These are phyloP conservation scores for Hipposideros armiger DNA, from an alignment of 2,113 vertebrate genomes.

Conservation along the genomic window DNA sequence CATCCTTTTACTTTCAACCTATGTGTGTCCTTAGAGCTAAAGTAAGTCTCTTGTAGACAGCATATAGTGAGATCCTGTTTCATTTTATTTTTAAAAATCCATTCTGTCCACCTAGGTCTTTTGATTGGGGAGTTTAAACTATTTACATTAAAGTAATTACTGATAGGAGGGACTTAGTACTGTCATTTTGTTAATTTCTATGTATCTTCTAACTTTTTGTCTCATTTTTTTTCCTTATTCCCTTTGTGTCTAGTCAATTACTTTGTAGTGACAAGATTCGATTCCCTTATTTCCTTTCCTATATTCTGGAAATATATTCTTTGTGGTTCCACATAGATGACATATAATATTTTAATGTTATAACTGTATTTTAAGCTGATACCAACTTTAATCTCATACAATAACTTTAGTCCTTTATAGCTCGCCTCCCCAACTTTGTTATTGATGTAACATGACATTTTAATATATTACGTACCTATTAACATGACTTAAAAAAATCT, in stretches of 20 bases:
- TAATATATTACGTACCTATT: not conserved
- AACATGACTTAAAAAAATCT: not conserved
- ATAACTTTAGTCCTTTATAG: not conserved
- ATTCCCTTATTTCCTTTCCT: not conserved
- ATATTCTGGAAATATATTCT: not conserved
- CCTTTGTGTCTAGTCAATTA: not conserved
- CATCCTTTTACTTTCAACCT: not conserved
- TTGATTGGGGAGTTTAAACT: not conserved
- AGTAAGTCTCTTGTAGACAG: not conserved
- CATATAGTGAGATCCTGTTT: not conserved
- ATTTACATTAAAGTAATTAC: not conserved
- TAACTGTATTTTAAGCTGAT: not conserved
- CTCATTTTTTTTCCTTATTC: not conserved
- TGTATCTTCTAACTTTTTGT: not conserved
- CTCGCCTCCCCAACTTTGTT: not conserved
- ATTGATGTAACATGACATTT: not conserved
- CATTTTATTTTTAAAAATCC: not conserved
- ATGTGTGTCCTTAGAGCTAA: not conserved
- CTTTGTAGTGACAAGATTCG: not conserved
- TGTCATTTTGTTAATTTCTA: not conserved
- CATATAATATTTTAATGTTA: not conserved
- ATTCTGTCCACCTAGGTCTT: not conserved
- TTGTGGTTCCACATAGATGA: not conserved
- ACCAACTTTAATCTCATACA: not conserved
- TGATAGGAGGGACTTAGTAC: not conserved